phyloP scores from a whole-genome alignment of 1,140 invertebrate species.

The Hypothenemus hampei region DNA sequence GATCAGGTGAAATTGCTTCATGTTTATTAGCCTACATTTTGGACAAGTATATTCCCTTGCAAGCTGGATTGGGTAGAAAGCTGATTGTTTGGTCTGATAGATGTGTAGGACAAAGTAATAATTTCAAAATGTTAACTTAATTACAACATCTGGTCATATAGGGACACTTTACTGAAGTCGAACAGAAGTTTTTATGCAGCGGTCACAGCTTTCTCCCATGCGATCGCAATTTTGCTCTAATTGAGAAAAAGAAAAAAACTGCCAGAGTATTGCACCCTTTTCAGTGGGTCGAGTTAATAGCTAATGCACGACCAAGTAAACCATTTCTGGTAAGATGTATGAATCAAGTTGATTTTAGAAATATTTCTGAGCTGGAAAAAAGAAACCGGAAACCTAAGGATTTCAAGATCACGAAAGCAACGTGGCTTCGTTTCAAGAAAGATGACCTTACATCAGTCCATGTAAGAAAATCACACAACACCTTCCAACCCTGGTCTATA shows the following conservation, averaged over 20 bases:
- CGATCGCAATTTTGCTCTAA: slow-evolving; percentile 3
- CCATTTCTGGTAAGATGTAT: not conserved
- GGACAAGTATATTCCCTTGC: not conserved
- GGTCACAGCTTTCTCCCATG: slow-evolving; percentile 15
- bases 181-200: slow-evolving; percentile 7
- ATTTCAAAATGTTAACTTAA: not conserved
- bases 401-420: not conserved
- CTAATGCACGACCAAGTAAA: not conserved
- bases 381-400: not conserved
- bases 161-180: slow-evolving; percentile 1
- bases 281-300: slow-evolving; percentile 2
- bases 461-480: not conserved
- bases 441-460: not conserved
- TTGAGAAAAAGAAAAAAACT: slow-evolving; percentile 2
- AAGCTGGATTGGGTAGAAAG: slow-evolving; percentile 1
- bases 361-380: not conserved
- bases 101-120: slow-evolving; percentile 7
- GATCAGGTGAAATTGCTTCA: slow-evolving; percentile 14
- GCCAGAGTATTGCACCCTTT: not conserved
- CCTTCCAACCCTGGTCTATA: slow-evolving; percentile 1
- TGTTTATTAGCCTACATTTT: slow-evolving; percentile 5
- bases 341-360: not conserved
- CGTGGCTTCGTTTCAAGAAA: not conserved
- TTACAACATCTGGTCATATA: not conserved
- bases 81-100: slow-evolving; percentile 19